Conservation (phyloP, 2,888 invertebrate species). For the Lepas anatifera region DNA sequence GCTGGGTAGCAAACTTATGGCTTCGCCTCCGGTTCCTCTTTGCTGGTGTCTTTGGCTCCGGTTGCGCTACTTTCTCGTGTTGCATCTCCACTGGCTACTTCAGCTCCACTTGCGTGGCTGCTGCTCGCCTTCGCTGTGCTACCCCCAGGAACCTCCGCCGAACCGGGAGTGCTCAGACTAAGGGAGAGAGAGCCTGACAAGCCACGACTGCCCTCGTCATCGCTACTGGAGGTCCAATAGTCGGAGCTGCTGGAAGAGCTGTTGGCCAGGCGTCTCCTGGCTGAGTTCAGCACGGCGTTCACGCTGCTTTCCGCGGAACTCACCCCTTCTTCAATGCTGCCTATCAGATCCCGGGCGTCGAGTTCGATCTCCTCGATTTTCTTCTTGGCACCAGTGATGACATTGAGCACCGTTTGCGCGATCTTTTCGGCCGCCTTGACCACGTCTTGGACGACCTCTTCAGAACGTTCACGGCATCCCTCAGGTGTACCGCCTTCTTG, state of each 20-base stretch:
- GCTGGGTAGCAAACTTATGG: too few species aligned
- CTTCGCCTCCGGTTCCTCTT: too few species aligned
- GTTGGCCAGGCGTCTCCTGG: neutral
- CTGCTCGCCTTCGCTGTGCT: too few species aligned
- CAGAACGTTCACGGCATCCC: neutral
- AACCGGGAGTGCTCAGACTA: too few species aligned
- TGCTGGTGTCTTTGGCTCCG: too few species aligned
- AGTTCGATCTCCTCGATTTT: conserved; percentile 13
- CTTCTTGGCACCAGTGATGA: neutral
- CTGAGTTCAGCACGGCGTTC: neutral
- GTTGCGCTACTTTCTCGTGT: too few species aligned
- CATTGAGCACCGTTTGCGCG: neutral
- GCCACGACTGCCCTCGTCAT: neutral
- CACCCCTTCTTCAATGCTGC: conserved; percentile 36
- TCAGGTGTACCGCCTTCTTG: neutral
- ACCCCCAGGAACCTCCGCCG: too few species aligned
- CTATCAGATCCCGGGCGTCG: conserved; percentile 34
- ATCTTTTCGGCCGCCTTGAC: neutral
- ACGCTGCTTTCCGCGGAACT: conserved; percentile 26
- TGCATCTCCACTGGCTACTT: too few species aligned
- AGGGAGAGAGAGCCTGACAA: too few species aligned
- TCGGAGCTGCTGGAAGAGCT: neutral
- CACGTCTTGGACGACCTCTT: neutral
- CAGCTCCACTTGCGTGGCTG: too few species aligned
- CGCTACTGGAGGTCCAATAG: neutral